Conservation (phyloP, 2,113 vertebrate species). For the Miniopterus natalensis region DNA sequence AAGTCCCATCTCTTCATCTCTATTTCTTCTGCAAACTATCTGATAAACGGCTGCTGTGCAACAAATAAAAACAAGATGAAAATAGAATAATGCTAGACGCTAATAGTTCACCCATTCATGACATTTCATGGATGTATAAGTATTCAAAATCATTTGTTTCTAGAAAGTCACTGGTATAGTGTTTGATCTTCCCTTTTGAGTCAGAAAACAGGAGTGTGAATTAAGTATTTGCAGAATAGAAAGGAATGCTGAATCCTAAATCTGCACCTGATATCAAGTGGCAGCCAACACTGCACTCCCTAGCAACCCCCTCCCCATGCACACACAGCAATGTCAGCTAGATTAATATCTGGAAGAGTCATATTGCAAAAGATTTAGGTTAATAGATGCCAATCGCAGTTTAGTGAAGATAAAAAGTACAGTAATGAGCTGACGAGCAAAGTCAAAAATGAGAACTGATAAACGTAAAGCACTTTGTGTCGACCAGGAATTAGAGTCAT, state of each 20-base stretch:
- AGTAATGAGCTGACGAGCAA: constrained; percentile 63
- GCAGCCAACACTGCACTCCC: not conserved
- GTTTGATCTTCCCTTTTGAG: constrained; percentile 13
- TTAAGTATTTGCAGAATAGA: constrained; percentile 45
- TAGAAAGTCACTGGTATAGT: not conserved
- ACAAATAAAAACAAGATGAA: constrained; percentile 32
- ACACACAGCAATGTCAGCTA: not conserved
- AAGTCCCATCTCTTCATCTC: not conserved
- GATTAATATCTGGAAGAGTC: not conserved
- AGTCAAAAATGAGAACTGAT: constrained; percentile 70
- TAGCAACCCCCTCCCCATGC: rapidly evolving
- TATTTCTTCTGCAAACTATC: not conserved
- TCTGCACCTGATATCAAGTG: not conserved
- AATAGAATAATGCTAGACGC: not conserved
- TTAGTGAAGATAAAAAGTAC: constrained; percentile 63
- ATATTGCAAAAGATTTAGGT: not conserved
- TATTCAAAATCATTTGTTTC: constrained; percentile 45
- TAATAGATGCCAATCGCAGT: constrained; percentile 58
- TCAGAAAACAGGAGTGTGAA: not conserved
- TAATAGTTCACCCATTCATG: not conserved
- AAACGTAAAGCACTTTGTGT: constrained; percentile 74
- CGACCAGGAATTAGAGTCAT: constrained; percentile 71
- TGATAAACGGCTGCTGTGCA: not conserved
- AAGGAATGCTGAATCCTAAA: not conserved
- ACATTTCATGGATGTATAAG: not conserved